Conservation (phyloP, 2,113 vertebrate species). For the Muntiacus muntjak region DNA sequence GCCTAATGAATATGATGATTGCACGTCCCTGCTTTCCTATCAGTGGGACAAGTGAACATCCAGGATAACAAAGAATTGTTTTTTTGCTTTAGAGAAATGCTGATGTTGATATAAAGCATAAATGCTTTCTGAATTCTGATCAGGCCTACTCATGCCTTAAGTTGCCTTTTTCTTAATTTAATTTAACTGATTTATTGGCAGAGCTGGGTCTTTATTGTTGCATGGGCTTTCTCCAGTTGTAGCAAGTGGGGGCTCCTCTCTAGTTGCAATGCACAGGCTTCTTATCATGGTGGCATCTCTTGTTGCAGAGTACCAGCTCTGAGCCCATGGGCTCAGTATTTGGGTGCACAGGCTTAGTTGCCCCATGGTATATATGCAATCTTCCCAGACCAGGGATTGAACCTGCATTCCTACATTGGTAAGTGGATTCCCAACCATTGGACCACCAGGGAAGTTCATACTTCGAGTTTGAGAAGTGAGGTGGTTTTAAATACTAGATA, state of each 20-base stretch:
- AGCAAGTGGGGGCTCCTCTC: background rate
- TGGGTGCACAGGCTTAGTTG: background rate
- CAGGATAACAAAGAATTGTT: background rate
- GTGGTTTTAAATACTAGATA: background rate
- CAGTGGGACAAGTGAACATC: background rate
- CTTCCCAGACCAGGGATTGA: background rate
- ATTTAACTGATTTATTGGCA: background rate
- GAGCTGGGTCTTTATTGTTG: background rate
- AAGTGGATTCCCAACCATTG: background rate
- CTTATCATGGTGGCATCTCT: background rate
- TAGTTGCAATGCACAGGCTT: background rate
- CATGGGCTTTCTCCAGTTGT: background rate
- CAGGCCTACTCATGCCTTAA: background rate
- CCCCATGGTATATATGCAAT: accelerated
- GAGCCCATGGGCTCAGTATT: background rate
- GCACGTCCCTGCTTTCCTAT: background rate
- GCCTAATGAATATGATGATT: background rate
- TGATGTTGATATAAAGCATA: background rate
- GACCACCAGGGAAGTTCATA: background rate
- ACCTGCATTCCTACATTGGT: background rate
- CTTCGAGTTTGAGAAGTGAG: background rate
- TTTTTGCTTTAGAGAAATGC: background rate
- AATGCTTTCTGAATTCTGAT: background rate
- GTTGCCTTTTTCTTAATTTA: background rate
- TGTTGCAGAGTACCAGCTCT: background rate